Base-by-base conservation (phyloP, 2,113 vertebrate species). In the Clinocottus analis region DNA sequence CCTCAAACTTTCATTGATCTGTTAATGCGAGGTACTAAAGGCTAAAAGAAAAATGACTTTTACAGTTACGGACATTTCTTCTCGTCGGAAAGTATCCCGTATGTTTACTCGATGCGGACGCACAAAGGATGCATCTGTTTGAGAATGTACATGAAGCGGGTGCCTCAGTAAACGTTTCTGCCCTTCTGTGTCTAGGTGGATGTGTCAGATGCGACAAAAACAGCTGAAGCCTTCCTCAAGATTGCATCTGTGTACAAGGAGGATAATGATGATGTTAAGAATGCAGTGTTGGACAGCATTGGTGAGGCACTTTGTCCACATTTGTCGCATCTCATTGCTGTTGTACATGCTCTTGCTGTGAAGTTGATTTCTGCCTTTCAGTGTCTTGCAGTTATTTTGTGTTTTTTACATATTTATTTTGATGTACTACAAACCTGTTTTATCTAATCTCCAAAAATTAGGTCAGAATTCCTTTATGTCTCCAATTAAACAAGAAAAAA, bases 171-270 rank as follows among this genome's bases (percentile, higher is more conserved):
- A 29, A 13, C 55, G 11, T 35, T 61, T 49, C 1, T 83, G 2
- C 14, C 33, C 31, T 39, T 37, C 43, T 74, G 9, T 69, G 2
- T 82, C 11, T 72, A 99, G 98, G 96, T 96, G 77, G 97, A 99
- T 43, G 95, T 96, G 25, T 87, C 94, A 1, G 96, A 99, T 31
- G 92, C 95, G 1, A 86, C 94, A 41, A 97, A 96, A 88, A 96
- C 97, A 47, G 97, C 96, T 2, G 94, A 94, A 29, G 92, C 95
- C 47, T 97, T 99, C 69, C 91, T 99, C 70, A 97, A 97, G 91
- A 96, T 99, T 85, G 95, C 98, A 0, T 98, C 97, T 0, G 96
- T 98, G 84, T 98, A 96, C 90, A 98, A 96, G 87, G 97, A 98
- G 11, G 97, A 98, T 25, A 85, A 93, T 13, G 59, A 86, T 0